Conservation (phyloP, 1,140 invertebrate species). For the Drosophila ananassae region DNA sequence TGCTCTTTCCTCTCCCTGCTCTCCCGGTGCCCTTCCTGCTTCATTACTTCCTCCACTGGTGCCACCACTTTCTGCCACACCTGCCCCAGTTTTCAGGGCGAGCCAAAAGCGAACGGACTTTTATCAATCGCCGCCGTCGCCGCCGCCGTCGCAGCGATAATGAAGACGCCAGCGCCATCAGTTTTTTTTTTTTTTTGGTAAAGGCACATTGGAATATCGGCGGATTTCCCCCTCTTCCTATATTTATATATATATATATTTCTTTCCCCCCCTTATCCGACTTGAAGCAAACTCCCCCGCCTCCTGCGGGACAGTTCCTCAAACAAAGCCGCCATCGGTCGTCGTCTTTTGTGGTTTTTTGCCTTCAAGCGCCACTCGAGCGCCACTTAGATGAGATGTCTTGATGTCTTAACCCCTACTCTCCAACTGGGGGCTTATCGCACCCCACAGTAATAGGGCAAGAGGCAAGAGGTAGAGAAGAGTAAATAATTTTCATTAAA, state of each 20-base stretch:
- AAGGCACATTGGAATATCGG: slow-evolving; percentile 31
- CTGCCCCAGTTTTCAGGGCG: slow-evolving; percentile 60
- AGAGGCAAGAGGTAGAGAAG: slow-evolving; percentile 1
- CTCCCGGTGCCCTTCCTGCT: not conserved
- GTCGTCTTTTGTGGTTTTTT: slow-evolving; percentile 22
- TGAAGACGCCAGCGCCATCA: slow-evolving; percentile 73
- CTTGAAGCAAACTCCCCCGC: not conserved
- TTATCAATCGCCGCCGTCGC: slow-evolving; percentile 64
- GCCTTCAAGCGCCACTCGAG: slow-evolving; percentile 66
- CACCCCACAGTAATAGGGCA: slow-evolving; percentile 17
- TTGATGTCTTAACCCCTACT: slow-evolving; percentile 53
- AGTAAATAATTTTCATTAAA: slow-evolving; percentile 73
- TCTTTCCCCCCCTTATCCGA: not conserved
- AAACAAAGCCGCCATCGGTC: slow-evolving; percentile 62
- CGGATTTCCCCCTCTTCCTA: not conserved
- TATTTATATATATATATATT: not conserved
- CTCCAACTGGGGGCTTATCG: slow-evolving; percentile 20
- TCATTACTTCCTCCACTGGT: not conserved
- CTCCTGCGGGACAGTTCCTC: slow-evolving; percentile 32
- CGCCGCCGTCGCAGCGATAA: slow-evolving; percentile 57
- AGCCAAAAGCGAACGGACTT: slow-evolving; percentile 54
- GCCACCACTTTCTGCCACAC: slow-evolving; percentile 55
- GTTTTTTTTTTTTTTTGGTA: slow-evolving; percentile 9
- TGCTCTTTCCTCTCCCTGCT: not conserved
- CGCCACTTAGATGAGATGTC: slow-evolving; percentile 81